phyloP scores from a whole-genome alignment of 2,797 vertebrate species.

The Sparidentex hasta region DNA sequence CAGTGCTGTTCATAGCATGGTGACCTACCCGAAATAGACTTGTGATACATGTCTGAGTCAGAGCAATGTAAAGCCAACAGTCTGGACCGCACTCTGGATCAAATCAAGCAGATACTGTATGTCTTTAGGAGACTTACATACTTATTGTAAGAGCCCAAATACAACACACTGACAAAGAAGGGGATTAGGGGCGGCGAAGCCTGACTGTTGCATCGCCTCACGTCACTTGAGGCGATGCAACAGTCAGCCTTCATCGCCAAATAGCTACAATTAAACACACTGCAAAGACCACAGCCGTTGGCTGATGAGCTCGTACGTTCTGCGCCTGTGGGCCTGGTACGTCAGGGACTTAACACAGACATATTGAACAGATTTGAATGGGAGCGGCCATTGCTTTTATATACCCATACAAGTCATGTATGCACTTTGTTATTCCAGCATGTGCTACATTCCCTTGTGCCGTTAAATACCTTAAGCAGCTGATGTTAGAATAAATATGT shows the following conservation, averaged over 20 bases:
- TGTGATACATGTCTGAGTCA: constrained; percentile 32
- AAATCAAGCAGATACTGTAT: constrained; percentile 1
- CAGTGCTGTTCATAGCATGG: constrained; percentile 50
- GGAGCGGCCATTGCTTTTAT: constrained; percentile 2
- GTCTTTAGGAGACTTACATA: not conserved
- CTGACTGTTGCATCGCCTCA: no score
- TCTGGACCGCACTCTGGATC: constrained; percentile 2
- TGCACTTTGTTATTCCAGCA: constrained; percentile 12
- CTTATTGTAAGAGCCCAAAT: no score
- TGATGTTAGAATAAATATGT: not conserved
- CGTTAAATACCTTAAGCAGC: not conserved
- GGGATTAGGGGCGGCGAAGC: no score
- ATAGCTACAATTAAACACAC: no score
- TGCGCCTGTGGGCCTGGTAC: no score
- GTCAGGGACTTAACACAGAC: not conserved
- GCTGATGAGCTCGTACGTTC: no score
- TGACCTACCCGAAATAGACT: constrained; percentile 52
- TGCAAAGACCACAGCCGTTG: no score
- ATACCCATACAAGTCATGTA: constrained; percentile 1
- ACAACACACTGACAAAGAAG: no score
- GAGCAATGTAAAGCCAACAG: constrained; percentile 28
- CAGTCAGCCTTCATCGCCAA: no score
- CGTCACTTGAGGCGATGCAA: no score
- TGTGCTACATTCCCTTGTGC: not conserved
- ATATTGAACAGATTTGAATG: constrained; percentile 2